Evolutionary conservation across 2,888 invertebrate species (phyloP).

Genomic region (Sturmia bella): DNA sequence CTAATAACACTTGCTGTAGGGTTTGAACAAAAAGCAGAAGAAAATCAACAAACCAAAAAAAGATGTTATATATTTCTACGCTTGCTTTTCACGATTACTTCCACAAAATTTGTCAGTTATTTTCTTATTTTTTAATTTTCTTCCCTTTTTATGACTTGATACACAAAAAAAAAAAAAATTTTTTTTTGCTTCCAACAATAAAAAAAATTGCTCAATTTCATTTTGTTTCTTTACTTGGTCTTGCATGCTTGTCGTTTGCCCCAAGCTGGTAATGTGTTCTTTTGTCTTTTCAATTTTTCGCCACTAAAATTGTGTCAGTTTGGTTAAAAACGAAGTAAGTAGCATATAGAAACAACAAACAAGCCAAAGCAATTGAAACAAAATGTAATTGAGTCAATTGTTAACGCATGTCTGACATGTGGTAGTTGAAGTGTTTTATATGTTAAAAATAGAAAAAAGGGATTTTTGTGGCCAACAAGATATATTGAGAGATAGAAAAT

Average conservation of each 20-base stretch:
- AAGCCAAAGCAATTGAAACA: neutral
- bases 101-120: slow-evolving; percentile 21
- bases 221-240: neutral
- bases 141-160: slow-evolving; percentile 43
- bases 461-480: neutral
- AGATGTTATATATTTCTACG: slow-evolving; percentile 36
- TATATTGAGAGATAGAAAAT: neutral
- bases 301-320: slow-evolving; percentile 49
- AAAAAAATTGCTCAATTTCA: neutral
- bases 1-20: no score
- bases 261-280: slow-evolving; percentile 49
- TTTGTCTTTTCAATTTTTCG: slow-evolving; percentile 23
- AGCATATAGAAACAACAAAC: neutral
- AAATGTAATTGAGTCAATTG: slow-evolving; percentile 65
- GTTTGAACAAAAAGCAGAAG: no score
- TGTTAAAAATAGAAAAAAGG: slow-evolving; percentile 19
- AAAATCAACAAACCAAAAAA: neutral
- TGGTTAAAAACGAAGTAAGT: neutral
- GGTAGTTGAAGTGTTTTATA: slow-evolving; percentile 40
- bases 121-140: slow-evolving; percentile 28
- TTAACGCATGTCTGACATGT: slow-evolving; percentile 56
- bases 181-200: neutral
- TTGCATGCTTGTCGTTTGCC: slow-evolving; percentile 39
- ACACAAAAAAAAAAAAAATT: neutral
- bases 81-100: slow-evolving; percentile 44